A percentile compares a stretch with the other conserved stretches of the same genome.
Conservation (phyloP, 37 sponge, comb jelly and placozoan species). For the Lycopodina hypogea region DNA sequence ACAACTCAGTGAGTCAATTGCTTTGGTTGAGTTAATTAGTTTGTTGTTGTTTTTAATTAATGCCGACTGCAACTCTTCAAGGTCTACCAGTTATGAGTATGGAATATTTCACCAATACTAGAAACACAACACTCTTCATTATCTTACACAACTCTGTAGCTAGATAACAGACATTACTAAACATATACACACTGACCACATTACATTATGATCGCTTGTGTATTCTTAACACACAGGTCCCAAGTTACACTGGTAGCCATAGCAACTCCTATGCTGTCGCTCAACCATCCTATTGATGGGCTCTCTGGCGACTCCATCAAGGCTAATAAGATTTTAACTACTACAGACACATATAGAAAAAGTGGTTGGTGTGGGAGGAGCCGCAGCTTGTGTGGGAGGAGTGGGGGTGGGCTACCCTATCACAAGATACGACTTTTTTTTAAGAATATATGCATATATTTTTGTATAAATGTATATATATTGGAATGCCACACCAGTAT, state of each 20-base stretch:
- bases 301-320: background rate
- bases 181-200: conserved; percentile 21
- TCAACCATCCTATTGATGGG: conserved; percentile 25
- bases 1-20: background rate
- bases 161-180: background rate
- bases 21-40: too few species aligned
- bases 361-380: background rate
- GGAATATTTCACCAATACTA: too few species aligned
- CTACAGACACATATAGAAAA: background rate
- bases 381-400: too few species aligned
- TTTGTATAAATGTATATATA: too few species aligned
- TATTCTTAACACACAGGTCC: conserved; percentile 23
- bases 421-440: background rate
- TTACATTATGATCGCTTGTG: background rate
- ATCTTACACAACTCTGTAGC: too few species aligned
- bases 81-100: too few species aligned
- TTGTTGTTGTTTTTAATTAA: too few species aligned
- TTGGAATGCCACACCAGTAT: background rate
- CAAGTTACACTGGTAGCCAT: conserved; percentile 32
- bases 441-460: too few species aligned
- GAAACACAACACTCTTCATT: too few species aligned
- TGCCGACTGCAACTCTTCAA: too few species aligned
- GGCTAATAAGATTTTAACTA: background rate
- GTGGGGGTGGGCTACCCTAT: background rate
- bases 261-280: conserved; percentile 33